Percentiles rank a stretch among this genome's conserved stretches.
Evolutionary conservation across 2,888 invertebrate species (phyloP).

Genomic region (Habroteleia sp.): DNA sequence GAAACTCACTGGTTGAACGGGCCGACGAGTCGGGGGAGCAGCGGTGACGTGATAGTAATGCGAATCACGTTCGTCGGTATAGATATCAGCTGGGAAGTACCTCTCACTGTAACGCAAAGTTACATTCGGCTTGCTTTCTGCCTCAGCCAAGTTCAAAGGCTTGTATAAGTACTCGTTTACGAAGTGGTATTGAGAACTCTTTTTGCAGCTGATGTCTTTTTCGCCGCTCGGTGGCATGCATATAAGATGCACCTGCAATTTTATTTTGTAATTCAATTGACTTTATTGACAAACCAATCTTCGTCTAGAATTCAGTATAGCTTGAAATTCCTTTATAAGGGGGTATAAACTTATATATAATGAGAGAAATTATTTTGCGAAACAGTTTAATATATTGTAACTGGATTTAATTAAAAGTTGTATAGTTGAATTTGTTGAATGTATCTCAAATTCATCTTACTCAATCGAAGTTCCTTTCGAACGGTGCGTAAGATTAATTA

Average conservation of each 20-base stretch:
- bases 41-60: conserved; percentile 75
- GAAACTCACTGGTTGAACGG: conserved; percentile 66
- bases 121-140: conserved; percentile 89
- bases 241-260: conserved; percentile 90
- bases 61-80: conserved; percentile 81
- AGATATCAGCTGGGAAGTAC: conserved; percentile 90
- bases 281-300: too few relatives aligned
- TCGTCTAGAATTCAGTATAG: too few relatives aligned
- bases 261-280: conserved; percentile 1
- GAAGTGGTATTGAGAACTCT: conserved; percentile 94
- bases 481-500: conserved; percentile 73
- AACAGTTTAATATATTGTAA: neutral
- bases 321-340: too few relatives aligned
- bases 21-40: conserved; percentile 75
- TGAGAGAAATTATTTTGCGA: conserved; percentile 19
- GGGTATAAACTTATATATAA: neutral
- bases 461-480: conserved; percentile 35
- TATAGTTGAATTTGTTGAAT: conserved; percentile 21
- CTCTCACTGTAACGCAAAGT: conserved; percentile 90
- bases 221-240: conserved; percentile 93
- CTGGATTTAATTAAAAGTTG: conserved; percentile 25
- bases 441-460: conserved; percentile 40
- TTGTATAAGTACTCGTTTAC: conserved; percentile 96
- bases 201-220: conserved; percentile 91
- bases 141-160: conserved; percentile 92